A percentile compares a stretch with the other conserved stretches of the same genome.
These are phyloP conservation scores for Epinotia bilunana DNA, from an alignment of 2,888 invertebrate species.

Conservation along the genomic window DNA sequence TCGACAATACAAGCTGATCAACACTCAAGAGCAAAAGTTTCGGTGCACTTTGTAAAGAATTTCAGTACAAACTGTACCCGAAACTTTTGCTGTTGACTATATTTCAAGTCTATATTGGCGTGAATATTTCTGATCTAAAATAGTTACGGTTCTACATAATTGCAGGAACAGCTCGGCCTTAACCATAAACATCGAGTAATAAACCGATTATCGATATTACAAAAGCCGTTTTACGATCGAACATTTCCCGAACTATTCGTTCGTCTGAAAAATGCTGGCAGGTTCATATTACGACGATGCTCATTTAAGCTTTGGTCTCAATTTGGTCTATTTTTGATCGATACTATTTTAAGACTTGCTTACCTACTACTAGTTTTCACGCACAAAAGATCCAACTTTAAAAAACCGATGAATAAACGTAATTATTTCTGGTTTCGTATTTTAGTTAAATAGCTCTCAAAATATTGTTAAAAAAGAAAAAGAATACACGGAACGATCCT, in stretches of 20 bases:
- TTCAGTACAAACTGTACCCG: too few relatives aligned
- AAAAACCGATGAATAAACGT: not conserved
- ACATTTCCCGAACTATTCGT: conserved; percentile 20
- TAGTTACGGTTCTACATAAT: conserved; percentile 17
- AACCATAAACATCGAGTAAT: conserved; percentile 26
- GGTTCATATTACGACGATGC: conserved; percentile 50
- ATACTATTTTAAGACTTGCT: conserved; percentile 11
- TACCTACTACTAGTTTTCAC: conserved; percentile 27
- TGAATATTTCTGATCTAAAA: conserved; percentile 6
- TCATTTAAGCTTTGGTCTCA: conserved; percentile 47
- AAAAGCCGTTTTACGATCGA: conserved; percentile 23
- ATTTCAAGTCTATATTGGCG: not conserved
- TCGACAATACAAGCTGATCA: too few relatives aligned
- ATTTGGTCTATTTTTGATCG: conserved; percentile 50
- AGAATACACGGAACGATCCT: too few relatives aligned
- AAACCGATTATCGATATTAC: conserved; percentile 38
- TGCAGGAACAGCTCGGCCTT: conserved; percentile 16
- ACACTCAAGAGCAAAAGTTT: too few relatives aligned
- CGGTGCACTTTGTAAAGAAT: too few relatives aligned
- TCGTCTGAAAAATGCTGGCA: conserved; percentile 45
- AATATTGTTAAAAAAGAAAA: too few relatives aligned
- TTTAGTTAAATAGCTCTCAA: not conserved
- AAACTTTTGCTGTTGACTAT: too few relatives aligned
- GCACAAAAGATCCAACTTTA: too few relatives aligned
- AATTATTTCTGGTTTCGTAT: not conserved